Conservation (phyloP, 2,888 invertebrate genomes). For the Drosophila nr. medialis region DNA sequence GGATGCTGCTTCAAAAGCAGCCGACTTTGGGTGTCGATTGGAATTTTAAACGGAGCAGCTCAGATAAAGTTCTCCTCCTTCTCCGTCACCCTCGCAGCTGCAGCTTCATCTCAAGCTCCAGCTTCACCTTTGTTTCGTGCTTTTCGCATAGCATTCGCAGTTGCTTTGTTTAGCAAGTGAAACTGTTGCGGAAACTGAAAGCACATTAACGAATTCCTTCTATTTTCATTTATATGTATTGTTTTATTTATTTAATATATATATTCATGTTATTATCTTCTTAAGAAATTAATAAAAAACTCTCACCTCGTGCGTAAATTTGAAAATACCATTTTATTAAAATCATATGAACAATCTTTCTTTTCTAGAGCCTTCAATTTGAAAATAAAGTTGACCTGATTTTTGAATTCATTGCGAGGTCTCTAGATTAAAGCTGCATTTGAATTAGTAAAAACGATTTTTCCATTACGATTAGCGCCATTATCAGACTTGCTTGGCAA, state of each 20-base stretch:
- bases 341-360: background rate
- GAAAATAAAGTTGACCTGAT: background rate
- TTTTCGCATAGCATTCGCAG: constrained; percentile 6
- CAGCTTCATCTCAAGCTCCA: background rate
- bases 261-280: background rate
- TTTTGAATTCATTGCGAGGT: background rate
- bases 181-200: background rate
- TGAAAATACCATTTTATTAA: background rate
- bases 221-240: background rate
- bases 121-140: background rate
- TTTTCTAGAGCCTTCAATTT: background rate
- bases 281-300: background rate
- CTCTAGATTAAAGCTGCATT: background rate
- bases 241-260: no score
- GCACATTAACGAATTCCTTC: background rate
- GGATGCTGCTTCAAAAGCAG: constrained; percentile 59
- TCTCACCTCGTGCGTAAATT: no score
- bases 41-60: constrained; percentile 77
- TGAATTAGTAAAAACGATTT: background rate
- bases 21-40: constrained; percentile 77
- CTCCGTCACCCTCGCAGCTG: background rate
- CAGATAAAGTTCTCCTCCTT: constrained; percentile 48
- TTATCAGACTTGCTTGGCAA: background rate
- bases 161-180: background rate
- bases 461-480: background rate